phyloP scores from a whole-genome alignment of 2,888 invertebrate species.

The Drosophila anceps region DNA sequence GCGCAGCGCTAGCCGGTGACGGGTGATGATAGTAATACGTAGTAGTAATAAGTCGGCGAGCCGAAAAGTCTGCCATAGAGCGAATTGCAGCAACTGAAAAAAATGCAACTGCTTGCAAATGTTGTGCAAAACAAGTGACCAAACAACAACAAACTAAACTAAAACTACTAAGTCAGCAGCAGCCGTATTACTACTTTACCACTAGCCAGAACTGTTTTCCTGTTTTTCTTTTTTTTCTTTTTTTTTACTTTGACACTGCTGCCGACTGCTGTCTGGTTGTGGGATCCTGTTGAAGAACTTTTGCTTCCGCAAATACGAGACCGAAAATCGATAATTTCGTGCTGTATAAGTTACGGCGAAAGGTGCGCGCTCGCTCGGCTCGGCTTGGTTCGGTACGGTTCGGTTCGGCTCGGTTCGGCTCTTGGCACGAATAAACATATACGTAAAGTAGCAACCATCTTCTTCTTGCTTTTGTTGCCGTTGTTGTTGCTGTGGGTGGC shows the following conservation, averaged over 20 bases:
- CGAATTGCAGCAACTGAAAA: conserved; percentile 42
- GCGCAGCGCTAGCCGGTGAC: conserved; percentile 79
- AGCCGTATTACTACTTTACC: conserved; percentile 12
- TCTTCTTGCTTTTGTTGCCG: conserved; percentile 27
- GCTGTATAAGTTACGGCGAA: conserved; percentile 84
- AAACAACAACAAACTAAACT: conserved; percentile 15
- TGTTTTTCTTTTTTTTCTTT: conserved; percentile 16
- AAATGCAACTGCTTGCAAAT: conserved; percentile 36
- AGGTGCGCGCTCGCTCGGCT: conserved; percentile 79
- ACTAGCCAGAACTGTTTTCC: conserved; percentile 4
- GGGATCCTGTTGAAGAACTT: conserved; percentile 64
- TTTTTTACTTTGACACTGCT: conserved; percentile 26
- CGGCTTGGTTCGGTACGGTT: conserved; percentile 22
- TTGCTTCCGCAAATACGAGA: conserved; percentile 77
- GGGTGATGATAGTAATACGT: conserved; percentile 78
- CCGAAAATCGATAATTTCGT: conserved; percentile 84
- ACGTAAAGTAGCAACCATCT: conserved; percentile 30
- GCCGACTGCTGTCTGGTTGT: conserved; percentile 49
- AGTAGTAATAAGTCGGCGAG: conserved; percentile 73
- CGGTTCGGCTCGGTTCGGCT: conserved; percentile 31
- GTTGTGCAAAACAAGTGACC: conserved; percentile 36
- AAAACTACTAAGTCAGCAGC: conserved; percentile 11
- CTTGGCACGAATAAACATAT: conserved; percentile 47
- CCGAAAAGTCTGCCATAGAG: conserved; percentile 55
- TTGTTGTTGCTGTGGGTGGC: conserved; percentile 43